A percentile compares a stretch with the other conserved stretches of the same genome.
Conservation (phyloP, 37 sponge, comb jelly and placozoan species). For the Ianthella basta region DNA sequence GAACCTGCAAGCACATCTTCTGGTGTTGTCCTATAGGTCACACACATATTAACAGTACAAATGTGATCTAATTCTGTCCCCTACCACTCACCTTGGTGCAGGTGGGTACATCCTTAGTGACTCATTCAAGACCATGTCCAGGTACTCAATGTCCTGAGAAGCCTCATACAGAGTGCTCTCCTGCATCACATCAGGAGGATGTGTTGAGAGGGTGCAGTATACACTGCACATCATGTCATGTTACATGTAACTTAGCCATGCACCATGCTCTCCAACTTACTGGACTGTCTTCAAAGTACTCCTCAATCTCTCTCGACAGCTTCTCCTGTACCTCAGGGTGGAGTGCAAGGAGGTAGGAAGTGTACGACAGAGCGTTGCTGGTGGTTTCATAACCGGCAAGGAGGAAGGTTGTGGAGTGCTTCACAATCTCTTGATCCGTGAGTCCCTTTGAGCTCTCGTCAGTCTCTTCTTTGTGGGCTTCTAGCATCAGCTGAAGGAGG, state of each 20-base stretch:
- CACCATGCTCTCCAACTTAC: conserved; percentile 38
- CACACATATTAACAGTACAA: conserved; percentile 11
- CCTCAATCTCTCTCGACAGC: conserved; percentile 58
- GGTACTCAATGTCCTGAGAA: conserved; percentile 64
- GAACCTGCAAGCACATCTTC: too few relatives aligned
- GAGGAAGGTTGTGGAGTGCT: conserved; percentile 57
- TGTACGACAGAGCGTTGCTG: conserved; percentile 62
- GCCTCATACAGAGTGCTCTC: conserved; percentile 73
- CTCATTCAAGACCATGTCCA: conserved; percentile 78
- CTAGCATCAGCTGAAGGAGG: conserved; percentile 70
- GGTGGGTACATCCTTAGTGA: conserved; percentile 79
- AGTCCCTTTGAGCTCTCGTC: conserved; percentile 19
- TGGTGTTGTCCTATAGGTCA: not conserved
- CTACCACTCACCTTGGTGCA: conserved; percentile 44
- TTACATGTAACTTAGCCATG: not conserved
- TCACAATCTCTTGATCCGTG: conserved; percentile 57
- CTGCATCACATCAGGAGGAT: conserved; percentile 13
- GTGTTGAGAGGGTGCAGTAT: not conserved
- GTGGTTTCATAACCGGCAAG: conserved; percentile 90
- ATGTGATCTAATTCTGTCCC: not conserved
- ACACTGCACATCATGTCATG: not conserved
- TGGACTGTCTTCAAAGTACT: conserved; percentile 58
- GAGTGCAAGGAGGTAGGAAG: conserved; percentile 68
- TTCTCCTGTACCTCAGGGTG: conserved; percentile 72
- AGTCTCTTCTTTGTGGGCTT: conserved; percentile 43